Percentiles rank a stretch among this genome's conserved stretches.
These are phyloP conservation scores for Drosophila truncata DNA, from an alignment of 1,140 invertebrate species.

Conservation along the genomic window DNA sequence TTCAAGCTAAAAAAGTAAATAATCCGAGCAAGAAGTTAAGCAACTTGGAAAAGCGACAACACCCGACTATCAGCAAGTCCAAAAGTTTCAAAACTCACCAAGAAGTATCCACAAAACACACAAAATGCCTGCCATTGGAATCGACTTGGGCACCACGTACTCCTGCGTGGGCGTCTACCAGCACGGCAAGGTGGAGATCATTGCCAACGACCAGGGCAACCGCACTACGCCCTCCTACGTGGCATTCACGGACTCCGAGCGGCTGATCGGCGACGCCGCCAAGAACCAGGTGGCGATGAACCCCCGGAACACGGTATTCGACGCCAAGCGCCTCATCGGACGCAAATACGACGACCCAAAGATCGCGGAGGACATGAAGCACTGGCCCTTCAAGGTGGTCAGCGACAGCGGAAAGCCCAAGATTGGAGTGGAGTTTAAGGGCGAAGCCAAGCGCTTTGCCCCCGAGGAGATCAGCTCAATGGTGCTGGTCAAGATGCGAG, in stretches of 20 bases:
- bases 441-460: constrained; percentile 90
- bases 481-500: constrained; percentile 92
- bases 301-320: constrained; percentile 81
- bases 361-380: constrained; percentile 91
- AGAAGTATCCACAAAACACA: constrained; percentile 31
- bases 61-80: background rate
- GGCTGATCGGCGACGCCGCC: too few relatives aligned
- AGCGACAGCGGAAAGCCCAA: constrained; percentile 89
- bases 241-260: too few relatives aligned
- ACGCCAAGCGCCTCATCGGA: constrained; percentile 89
- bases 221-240: too few relatives aligned
- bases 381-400: constrained; percentile 91
- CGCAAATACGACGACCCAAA: constrained; percentile 89
- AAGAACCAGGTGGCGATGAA: too few relatives aligned
- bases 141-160: too few relatives aligned
- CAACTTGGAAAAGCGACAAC: constrained; percentile 6
- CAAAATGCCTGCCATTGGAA: constrained; percentile 88
- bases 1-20: constrained; percentile 3
- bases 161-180: too few relatives aligned
- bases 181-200: too few relatives aligned
- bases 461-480: constrained; percentile 93
- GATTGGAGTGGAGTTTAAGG: constrained; percentile 91
- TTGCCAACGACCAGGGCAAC: too few relatives aligned
- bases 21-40: constrained; percentile 12
- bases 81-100: constrained; percentile 3